phyloP scores from a whole-genome alignment of 2,113 vertebrate genomes.

The Enhydra lutris region DNA sequence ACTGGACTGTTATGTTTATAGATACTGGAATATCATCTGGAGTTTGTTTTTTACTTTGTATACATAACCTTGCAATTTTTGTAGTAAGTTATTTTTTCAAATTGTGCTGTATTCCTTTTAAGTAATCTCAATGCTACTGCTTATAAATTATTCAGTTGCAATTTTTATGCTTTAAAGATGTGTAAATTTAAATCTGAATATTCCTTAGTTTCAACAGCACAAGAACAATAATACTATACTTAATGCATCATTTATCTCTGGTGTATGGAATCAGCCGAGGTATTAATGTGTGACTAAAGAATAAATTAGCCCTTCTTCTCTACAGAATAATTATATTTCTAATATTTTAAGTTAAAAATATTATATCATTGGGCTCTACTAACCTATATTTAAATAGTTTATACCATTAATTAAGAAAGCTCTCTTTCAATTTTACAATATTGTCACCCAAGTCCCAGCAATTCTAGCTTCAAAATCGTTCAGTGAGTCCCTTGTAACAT shows the following conservation, averaged over 20 bases:
- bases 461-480: neutral
- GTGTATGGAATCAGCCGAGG: neutral
- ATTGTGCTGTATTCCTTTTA: neutral
- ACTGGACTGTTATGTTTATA: neutral
- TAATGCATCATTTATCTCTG: neutral
- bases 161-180: slow-evolving; percentile 41
- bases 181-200: slow-evolving; percentile 39
- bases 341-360: slow-evolving; percentile 19
- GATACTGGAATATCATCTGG: neutral
- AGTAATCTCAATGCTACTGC: neutral
- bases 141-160: slow-evolving; percentile 58
- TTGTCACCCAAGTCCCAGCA: neutral
- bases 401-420: neutral
- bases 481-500: neutral
- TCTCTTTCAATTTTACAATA: neutral
- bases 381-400: neutral
- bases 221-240: neutral
- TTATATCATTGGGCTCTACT: neutral
- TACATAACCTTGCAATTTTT: neutral
- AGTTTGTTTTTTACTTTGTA: neutral
- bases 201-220: neutral
- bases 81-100: neutral
- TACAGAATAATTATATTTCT: neutral
- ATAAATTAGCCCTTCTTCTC: neutral
- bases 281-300: neutral